Evolutionary conservation across 2,888 invertebrate genomes (phyloP).

Genomic region (Dasypogon diadema): DNA sequence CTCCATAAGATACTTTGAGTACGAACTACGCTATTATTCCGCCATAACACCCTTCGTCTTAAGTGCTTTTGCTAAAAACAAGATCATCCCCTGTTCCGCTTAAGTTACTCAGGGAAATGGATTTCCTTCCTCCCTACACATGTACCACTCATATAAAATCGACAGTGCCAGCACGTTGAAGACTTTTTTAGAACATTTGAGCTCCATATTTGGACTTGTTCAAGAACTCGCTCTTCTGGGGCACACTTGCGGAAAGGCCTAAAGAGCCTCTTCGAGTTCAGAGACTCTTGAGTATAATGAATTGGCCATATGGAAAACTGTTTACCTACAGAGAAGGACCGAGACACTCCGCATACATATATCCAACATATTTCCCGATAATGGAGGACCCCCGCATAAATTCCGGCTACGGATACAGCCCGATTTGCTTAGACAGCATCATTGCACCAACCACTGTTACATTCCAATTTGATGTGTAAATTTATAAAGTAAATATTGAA

Average conservation of each 20-base stretch:
- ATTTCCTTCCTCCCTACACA: constrained; percentile 49
- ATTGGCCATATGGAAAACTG: constrained; percentile 45
- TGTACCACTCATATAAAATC: constrained; percentile 47
- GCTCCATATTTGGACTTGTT: background rate
- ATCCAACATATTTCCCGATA: background rate
- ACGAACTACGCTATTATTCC: constrained; percentile 43
- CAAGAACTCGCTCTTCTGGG: constrained; percentile 1
- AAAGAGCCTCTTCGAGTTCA: constrained; percentile 19
- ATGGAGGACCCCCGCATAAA: background rate
- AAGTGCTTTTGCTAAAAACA: constrained; percentile 49
- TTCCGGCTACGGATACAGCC: background rate
- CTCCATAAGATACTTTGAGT: constrained; percentile 36
- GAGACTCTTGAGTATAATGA: constrained; percentile 36
- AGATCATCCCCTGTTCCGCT: constrained; percentile 50
- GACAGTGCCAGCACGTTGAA: constrained; percentile 39
- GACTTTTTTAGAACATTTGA: constrained; percentile 32
- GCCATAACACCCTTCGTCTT: constrained; percentile 48
- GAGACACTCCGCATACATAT: background rate
- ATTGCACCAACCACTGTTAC: background rate
- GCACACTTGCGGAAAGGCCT: constrained; percentile 1
- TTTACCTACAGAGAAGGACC: background rate
- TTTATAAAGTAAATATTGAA: constrained; percentile 47
- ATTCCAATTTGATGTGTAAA: constrained; percentile 1
- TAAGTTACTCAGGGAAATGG: constrained; percentile 50
- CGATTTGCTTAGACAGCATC: background rate